These are phyloP conservation scores for Zenarchopterus dispar DNA, from an alignment of 2,797 vertebrate species.

Conservation along the genomic window DNA sequence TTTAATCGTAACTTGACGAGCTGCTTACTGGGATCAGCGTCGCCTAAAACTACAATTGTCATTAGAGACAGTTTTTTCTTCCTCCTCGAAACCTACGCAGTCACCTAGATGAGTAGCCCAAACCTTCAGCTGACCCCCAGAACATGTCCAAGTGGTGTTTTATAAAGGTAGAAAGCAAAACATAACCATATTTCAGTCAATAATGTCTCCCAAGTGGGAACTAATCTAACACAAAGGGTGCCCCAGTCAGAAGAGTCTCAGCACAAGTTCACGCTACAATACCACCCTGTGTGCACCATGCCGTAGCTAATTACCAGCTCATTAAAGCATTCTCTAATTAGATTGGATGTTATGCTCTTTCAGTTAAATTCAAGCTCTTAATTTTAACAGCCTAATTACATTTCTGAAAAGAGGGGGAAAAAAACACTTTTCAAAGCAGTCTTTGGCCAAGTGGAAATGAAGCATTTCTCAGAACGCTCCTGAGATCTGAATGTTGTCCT, in stretches of 20 bases:
- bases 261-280: constrained; percentile 77
- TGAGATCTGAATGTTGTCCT: constrained; percentile 23
- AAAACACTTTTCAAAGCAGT: constrained; percentile 56
- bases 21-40: neutral
- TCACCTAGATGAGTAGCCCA: neutral
- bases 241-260: constrained; percentile 64
- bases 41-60: neutral
- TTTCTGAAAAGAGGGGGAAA: constrained; percentile 54
- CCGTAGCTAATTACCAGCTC: constrained; percentile 73
- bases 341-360: constrained; percentile 80
- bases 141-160: constrained; percentile 49
- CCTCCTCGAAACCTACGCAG: neutral
- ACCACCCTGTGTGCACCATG: constrained; percentile 67
- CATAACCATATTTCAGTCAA: constrained; percentile 73
- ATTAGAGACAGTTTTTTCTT: neutral
- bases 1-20: neutral
- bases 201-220: constrained; percentile 78
- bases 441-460: constrained; percentile 44
- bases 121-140: constrained; percentile 62
- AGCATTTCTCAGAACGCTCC: constrained; percentile 28
- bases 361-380: constrained; percentile 75
- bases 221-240: constrained; percentile 77
- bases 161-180: constrained; percentile 62
- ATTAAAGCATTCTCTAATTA: constrained; percentile 81
- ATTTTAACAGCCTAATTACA: constrained; percentile 79